These are phyloP conservation scores for Centroberyx gerrardi DNA, from an alignment of 2,797 vertebrate species.

Conservation along the genomic window DNA sequence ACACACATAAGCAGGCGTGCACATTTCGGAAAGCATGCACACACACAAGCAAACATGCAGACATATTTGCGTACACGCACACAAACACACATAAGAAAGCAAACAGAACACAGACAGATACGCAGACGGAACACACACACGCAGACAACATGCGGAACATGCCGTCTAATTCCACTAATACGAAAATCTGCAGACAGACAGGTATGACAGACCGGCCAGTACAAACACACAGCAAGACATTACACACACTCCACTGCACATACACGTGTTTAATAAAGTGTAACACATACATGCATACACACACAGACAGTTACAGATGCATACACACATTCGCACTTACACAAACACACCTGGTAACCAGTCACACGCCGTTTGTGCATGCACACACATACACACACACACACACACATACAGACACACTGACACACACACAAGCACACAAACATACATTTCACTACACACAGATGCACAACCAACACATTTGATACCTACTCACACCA, in stretches of 20 bases:
- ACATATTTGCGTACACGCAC: slow-evolving; percentile 62
- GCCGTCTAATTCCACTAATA: slow-evolving; percentile 78
- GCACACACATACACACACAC: not conserved
- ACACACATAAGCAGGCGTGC: not conserved
- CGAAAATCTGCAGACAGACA: slow-evolving; percentile 76
- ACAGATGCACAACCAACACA: slow-evolving; percentile 11
- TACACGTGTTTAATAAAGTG: slow-evolving; percentile 42
- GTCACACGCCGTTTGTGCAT: not conserved
- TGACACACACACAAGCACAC: not conserved
- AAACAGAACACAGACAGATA: slow-evolving; percentile 66
- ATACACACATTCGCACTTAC: slow-evolving; percentile 8
- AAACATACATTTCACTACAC: slow-evolving; percentile 11
- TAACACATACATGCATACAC: slow-evolving; percentile 20
- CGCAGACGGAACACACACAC: slow-evolving; percentile 77
- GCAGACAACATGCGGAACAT: slow-evolving; percentile 76
- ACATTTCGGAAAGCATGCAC: slow-evolving; percentile 17
- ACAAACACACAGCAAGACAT: slow-evolving; percentile 57
- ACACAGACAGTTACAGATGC: slow-evolving; percentile 8
- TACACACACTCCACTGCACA: slow-evolving; percentile 51
- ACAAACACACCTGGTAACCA: slow-evolving; percentile 39
- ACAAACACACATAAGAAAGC: slow-evolving; percentile 60
- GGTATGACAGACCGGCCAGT: slow-evolving; percentile 71
- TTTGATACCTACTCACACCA: slow-evolving; percentile 38
- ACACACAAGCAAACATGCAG: slow-evolving; percentile 52
- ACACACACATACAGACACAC: not conserved